Conservation (phyloP, 1,140 invertebrate species). For the Atta colombica region DNA sequence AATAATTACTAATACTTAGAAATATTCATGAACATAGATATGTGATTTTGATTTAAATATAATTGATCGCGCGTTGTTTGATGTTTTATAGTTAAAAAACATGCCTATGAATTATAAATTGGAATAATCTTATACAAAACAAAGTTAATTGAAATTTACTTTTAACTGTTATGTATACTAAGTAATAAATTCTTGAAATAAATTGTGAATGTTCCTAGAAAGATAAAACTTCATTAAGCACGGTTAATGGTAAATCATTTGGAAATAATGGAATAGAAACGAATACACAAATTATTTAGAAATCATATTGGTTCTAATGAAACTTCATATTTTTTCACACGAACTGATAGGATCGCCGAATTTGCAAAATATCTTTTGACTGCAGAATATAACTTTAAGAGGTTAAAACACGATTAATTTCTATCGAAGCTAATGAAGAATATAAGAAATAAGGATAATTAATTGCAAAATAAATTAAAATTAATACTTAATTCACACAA, state of each 20-base stretch:
- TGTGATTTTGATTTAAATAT: constrained; percentile 8
- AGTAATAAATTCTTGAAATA: neutral
- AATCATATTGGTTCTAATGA: neutral
- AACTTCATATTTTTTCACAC: neutral
- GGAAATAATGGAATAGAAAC: neutral
- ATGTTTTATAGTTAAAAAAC: neutral
- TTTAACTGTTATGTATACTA: constrained; percentile 1
- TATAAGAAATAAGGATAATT: constrained; percentile 2
- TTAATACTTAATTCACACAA: neutral
- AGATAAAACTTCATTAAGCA: constrained; percentile 3
- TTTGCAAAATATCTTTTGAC: neutral
- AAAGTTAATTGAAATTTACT: constrained; percentile 14
- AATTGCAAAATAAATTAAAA: neutral
- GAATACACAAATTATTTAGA: constrained; percentile 13
- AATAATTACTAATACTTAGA: neutral
- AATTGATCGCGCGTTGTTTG: constrained; percentile 4
- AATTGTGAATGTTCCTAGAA: constrained; percentile 37
- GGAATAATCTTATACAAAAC: neutral
- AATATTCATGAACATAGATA: constrained; percentile 19
- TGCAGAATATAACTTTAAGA: constrained; percentile 15
- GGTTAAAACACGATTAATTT: constrained; percentile 7
- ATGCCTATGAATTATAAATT: neutral
- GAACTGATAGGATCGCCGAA: neutral
- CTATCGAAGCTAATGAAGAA: neutral
- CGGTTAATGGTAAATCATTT: constrained; percentile 18